Percentiles rank a stretch among this genome's conserved stretches.
Conservation (phyloP, 1,140 invertebrate genomes). For the Radopholus similis region DNA sequence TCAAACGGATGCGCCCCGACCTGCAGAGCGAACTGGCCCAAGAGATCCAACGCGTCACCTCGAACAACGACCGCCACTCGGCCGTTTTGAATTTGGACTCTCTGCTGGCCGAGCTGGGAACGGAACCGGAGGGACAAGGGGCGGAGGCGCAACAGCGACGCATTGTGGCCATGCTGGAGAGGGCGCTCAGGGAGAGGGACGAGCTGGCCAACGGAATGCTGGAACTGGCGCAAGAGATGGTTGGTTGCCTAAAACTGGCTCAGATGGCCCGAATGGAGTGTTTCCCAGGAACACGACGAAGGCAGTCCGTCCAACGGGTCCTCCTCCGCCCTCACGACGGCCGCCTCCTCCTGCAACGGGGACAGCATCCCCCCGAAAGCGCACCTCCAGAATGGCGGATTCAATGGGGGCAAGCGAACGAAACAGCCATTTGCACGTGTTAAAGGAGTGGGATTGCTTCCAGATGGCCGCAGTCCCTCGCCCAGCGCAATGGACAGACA, state of each 20-base stretch:
- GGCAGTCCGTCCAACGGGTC: slow-evolving; percentile 3
- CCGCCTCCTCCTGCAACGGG: slow-evolving; percentile 24
- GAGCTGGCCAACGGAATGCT: slow-evolving; percentile 32
- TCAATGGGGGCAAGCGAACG: too few relatives aligned
- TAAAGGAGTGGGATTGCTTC: neutral
- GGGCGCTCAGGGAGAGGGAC: slow-evolving; percentile 36
- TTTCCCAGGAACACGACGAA: slow-evolving; percentile 19
- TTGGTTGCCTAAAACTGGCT: too few relatives aligned
- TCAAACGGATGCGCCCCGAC: slow-evolving; percentile 28
- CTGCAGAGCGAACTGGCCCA: slow-evolving; percentile 22
- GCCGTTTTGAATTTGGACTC: slow-evolving; percentile 21
- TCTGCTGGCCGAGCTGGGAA: slow-evolving; percentile 24
- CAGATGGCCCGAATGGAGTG: neutral
- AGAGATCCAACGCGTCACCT: slow-evolving; percentile 32
- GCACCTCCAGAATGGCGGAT: too few relatives aligned
- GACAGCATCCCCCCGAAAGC: too few relatives aligned
- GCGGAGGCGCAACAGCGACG: neutral
- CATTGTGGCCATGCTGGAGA: slow-evolving; percentile 22
- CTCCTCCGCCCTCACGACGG: slow-evolving; percentile 13
- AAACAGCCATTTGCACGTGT: too few relatives aligned
- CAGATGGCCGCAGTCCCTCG: slow-evolving; percentile 21
- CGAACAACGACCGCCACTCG: neutral
- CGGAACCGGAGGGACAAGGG: neutral
- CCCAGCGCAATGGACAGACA: slow-evolving; percentile 18
- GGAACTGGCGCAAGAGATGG: slow-evolving; percentile 39